phyloP scores from a whole-genome alignment of 2,797 vertebrate genomes.

The Notolabrus celidotus region DNA sequence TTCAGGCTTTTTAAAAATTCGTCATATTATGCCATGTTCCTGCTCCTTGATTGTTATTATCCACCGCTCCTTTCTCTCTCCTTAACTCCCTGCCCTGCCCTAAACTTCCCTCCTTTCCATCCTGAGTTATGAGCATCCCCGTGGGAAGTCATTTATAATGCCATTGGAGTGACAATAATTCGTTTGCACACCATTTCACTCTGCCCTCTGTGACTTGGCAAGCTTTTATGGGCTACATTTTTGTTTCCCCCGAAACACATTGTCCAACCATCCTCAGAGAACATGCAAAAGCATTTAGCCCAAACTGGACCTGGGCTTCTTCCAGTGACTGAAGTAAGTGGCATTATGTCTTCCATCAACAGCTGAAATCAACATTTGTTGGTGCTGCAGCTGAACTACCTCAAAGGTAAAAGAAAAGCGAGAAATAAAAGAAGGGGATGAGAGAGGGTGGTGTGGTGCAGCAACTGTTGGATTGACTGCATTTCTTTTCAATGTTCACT shows the following conservation, averaged over 20 bases:
- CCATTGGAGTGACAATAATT: conserved; percentile 82
- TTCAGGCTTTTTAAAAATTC: conserved; percentile 62
- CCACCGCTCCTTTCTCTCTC: conserved; percentile 40
- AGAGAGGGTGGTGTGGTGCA: conserved; percentile 15
- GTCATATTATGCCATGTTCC: conserved; percentile 74
- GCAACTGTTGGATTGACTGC: conserved; percentile 41
- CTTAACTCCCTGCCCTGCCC: conserved; percentile 39
- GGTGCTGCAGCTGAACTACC: conserved; percentile 3
- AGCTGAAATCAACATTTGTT: conserved; percentile 35
- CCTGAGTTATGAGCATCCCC: conserved; percentile 74
- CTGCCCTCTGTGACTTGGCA: conserved; percentile 65
- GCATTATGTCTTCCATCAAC: conserved; percentile 22
- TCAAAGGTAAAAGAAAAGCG: conserved; percentile 20
- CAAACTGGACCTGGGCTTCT: conserved; percentile 28
- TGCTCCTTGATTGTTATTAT: conserved; percentile 74
- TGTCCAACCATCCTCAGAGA: conserved; percentile 54
- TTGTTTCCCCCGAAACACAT: conserved; percentile 68
- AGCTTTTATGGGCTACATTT: conserved; percentile 74
- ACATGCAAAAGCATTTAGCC: conserved; percentile 59
- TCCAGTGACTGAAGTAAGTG: conserved; percentile 48
- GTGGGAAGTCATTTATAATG: conserved; percentile 81
- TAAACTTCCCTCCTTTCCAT: conserved; percentile 38
- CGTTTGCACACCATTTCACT: conserved; percentile 79
- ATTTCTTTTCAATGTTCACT: conserved; percentile 73
- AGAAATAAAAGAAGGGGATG: neutral